These are phyloP conservation scores for Microcebus tavaratra DNA, from an alignment of 2,113 vertebrate genomes.

Conservation along the genomic window DNA sequence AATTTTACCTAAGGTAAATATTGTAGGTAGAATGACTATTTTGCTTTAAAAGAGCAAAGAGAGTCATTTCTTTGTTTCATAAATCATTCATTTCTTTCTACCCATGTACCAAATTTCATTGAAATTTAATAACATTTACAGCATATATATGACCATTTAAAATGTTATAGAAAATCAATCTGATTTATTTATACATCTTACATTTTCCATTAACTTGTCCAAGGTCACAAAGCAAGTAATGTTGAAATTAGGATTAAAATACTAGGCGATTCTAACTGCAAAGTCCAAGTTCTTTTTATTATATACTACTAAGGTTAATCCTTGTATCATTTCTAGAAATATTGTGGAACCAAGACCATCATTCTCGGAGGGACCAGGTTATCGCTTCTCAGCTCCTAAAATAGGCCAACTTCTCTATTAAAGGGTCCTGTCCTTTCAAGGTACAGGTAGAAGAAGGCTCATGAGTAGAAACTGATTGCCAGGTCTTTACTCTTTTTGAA, in stretches of 20 bases:
- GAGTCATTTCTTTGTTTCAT: conserved; percentile 1
- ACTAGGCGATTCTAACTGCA: background rate
- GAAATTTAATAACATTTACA: conserved; percentile 37
- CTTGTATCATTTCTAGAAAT: conserved; percentile 33
- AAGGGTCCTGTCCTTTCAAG: background rate
- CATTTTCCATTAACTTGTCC: conserved; percentile 27
- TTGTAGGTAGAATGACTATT: background rate
- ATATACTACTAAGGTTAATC: background rate
- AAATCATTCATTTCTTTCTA: conserved; percentile 29
- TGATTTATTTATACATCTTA: background rate
- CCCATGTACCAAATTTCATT: conserved; percentile 10
- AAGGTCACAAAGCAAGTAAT: conserved; percentile 14
- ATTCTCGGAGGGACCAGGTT: background rate
- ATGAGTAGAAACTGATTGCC: background rate
- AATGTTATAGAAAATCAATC: conserved; percentile 12
- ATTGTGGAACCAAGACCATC: background rate
- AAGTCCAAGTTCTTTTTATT: conserved; percentile 25
- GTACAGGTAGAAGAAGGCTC: background rate
- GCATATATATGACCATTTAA: conserved; percentile 31
- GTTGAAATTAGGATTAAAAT: conserved; percentile 24
- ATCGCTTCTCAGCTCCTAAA: background rate
- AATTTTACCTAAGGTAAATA: conserved; percentile 33
- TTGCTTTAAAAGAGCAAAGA: conserved; percentile 40
- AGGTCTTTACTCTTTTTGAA: background rate
- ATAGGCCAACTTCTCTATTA: background rate